Evolutionary conservation across 2,797 vertebrate species (phyloP), one percentile per base, ranked within the genome.

Genomic region (Eulemur coronatus): DNA sequence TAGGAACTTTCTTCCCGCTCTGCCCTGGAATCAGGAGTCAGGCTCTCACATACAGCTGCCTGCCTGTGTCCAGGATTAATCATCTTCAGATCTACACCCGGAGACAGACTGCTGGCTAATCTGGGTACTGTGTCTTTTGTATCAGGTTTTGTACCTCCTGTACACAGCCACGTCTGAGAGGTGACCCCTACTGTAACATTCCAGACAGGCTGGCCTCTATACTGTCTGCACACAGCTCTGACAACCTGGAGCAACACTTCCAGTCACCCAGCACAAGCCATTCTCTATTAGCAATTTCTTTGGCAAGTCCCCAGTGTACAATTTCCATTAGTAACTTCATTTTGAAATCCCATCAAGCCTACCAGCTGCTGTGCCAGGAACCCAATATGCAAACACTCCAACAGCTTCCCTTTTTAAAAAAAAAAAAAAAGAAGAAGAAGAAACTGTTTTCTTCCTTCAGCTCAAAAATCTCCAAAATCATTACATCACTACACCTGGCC

Each of bases 401-500:
- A 87, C 4, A 55, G 38, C 33, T 72, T 13, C 61, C 67, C 48
- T 12, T 38, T 38, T n/a, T n/a, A 57, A 17, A 38, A 15, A 52
- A 79, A 30, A 61, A 41, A 59, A 35, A 57, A 17, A 38, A 15
- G 24, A 79, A 30, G 52, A 41, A 52, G 35, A 52, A 93, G n/a
- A 50, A 67, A 88, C 18, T 4, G 13, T 48, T 93, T 94, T 94
- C 35, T 75, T 81, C 46, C 72, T 70, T 70, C 48, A 61, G 82
- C 35, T 95, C 80, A 88, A 84, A 82, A 88, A 35, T 85, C 85
- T 94, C 88, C 41, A 15, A 81, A 89, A 61, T 30, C 57, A 20
- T 41, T 61, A 17, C 15, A 79, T 80, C 67, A 10, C 28, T 80
- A 52, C 17, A 35, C 5, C 9, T 84, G 80, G 80, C 48, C 75